phyloP scores from a whole-genome alignment of 2,888 invertebrate genomes.

The Erynnis tages region DNA sequence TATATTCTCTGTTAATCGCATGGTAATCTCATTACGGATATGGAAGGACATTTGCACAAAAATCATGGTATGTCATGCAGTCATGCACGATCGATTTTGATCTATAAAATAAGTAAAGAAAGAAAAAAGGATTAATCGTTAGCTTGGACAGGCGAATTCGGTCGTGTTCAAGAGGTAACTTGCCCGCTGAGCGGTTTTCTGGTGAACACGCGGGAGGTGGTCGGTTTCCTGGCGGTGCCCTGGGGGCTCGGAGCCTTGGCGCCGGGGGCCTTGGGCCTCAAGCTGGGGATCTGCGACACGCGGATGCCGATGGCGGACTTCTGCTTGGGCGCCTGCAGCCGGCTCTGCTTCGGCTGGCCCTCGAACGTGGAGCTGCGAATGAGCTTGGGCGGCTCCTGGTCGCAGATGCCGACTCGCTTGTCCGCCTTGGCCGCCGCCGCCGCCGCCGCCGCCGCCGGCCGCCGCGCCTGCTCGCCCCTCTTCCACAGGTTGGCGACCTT shows the following conservation, averaged over 20 bases:
- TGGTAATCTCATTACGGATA: not conserved
- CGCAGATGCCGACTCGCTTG: slow-evolving; percentile 81
- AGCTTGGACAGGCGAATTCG: not conserved
- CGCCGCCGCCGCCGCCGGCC: slow-evolving; percentile 87
- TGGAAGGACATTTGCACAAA: not conserved
- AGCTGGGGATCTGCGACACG: slow-evolving; percentile 70
- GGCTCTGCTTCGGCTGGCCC: slow-evolving; percentile 68
- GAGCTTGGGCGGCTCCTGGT: slow-evolving; percentile 67
- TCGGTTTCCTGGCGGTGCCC: slow-evolving; percentile 46
- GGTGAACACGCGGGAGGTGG: slow-evolving; percentile 50
- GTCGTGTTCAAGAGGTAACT: slow-evolving; percentile 44
- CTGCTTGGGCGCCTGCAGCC: slow-evolving; percentile 65
- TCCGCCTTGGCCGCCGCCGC: slow-evolving; percentile 77
- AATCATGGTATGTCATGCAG: not conserved
- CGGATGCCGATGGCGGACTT: slow-evolving; percentile 73
- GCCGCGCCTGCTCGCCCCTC: slow-evolving; percentile 82
- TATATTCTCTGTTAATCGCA: slow-evolving; percentile 11
- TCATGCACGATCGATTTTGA: slow-evolving; percentile 10
- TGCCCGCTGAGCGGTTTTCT: slow-evolving; percentile 58
- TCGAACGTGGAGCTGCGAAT: slow-evolving; percentile 86
- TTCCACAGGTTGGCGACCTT: slow-evolving; percentile 91
- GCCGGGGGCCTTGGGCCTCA: slow-evolving; percentile 56
- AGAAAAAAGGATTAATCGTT: not conserved
- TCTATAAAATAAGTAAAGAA: not conserved
- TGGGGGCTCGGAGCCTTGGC: slow-evolving; percentile 36